phyloP scores from a whole-genome alignment of 2,888 invertebrate genomes.

The Petrolisthes manimaculis region DNA sequence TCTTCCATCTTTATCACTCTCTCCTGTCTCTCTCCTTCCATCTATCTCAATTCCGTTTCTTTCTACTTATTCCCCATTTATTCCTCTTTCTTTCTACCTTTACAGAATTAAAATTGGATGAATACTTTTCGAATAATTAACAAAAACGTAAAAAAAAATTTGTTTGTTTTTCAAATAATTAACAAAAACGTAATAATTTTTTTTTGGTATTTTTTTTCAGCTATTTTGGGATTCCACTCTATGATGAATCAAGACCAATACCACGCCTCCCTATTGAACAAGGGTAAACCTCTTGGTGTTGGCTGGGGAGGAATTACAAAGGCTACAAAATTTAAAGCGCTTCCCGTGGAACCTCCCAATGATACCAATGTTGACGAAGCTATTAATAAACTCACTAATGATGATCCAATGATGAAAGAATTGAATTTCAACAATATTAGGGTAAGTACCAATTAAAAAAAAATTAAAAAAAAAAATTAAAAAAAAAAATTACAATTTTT shows the following conservation, averaged over 20 bases:
- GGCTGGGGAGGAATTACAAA: conserved; percentile 97
- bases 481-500: no score
- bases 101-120: no score
- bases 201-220: conserved; percentile 93
- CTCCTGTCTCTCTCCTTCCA: no score
- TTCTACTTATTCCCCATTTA: no score
- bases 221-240: conserved; percentile 98
- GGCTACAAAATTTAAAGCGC: conserved; percentile 89
- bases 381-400: conserved; percentile 88
- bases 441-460: no score
- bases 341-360: conserved; percentile 96
- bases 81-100: no score
- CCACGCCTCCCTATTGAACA: conserved; percentile 93
- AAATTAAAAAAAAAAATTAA: no score
- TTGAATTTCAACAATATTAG: conserved; percentile 99
- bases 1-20: no score
- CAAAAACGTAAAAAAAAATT: background rate
- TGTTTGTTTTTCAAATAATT: background rate
- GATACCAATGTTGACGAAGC: conserved; percentile 94
- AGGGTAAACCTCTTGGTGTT: conserved; percentile 77
- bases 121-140: no score
- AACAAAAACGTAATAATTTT: background rate
- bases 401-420: conserved; percentile 87
- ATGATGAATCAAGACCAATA: conserved; percentile 99
- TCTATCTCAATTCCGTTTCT: no score